Evolutionary conservation across 2,888 invertebrate genomes (phyloP), one percentile per base, ranked within the genome.

Genomic region (Aradus depressus): DNA sequence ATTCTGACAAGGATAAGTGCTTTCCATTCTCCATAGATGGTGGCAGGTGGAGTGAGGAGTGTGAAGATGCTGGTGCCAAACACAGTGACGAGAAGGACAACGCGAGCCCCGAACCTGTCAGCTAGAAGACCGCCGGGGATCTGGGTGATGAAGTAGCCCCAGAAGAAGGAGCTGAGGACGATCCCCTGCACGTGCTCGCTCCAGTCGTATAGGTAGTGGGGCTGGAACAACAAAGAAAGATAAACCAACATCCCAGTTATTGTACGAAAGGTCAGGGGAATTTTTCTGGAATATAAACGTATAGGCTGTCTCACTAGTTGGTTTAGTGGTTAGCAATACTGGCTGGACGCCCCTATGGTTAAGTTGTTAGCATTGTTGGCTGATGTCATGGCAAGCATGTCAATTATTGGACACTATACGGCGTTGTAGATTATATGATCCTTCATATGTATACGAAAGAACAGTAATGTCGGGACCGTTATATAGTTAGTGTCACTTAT

Each of bases 341-440:
- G n/a, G n/a, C n/a, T n/a, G n/a, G n/a, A n/a, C 75, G 75, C 0
- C 71, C 70, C 57, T 74, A 70, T 3, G 73, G 72, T 31, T 72
- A 64, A 2, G 25, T 19, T 8, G 54, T 44, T 28, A 57, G 55
- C 1, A 61, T 42, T 4, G 45, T 45, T 2, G 50, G 44, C n/a
- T n/a, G n/a, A n/a, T n/a, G n/a, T n/a, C n/a, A n/a, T n/a, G n/a
- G n/a, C n/a, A n/a, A n/a, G n/a, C n/a, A n/a, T n/a, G n/a, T n/a
- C n/a, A n/a, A n/a, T n/a, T n/a, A n/a, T n/a, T n/a, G n/a, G n/a
- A n/a, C n/a, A n/a, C n/a, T n/a, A n/a, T n/a, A n/a, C n/a, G n/a
- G n/a, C n/a, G n/a, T n/a, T n/a, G n/a, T n/a, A n/a, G n/a, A n/a
- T n/a, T n/a, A n/a, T n/a, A n/a, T n/a, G n/a, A n/a, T n/a, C n/a